Conservation (phyloP, 1,140 invertebrate species). For the Calliopsis andreniformis region DNA sequence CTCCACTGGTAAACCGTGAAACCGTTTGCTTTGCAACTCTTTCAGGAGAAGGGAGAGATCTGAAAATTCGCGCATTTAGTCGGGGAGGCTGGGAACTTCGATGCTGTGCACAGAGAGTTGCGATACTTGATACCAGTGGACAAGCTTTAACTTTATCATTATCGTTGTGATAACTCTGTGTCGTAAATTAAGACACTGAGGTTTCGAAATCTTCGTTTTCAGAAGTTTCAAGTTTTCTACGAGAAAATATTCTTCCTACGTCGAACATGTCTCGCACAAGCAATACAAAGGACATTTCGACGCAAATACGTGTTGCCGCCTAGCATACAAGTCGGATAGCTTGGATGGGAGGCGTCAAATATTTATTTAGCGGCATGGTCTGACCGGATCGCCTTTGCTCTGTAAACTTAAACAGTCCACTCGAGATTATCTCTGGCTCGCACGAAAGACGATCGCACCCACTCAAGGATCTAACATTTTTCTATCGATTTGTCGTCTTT, state of each 20-base stretch:
- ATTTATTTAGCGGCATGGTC: slow-evolving; percentile 50
- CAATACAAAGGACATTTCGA: slow-evolving; percentile 36
- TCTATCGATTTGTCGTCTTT: background rate
- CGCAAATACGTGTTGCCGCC: slow-evolving; percentile 34
- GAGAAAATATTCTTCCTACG: background rate
- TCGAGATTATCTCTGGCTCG: slow-evolving; percentile 38
- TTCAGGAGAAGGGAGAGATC: background rate
- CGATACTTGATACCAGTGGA: too few relatives aligned
- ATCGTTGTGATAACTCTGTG: too few relatives aligned
- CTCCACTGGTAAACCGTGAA: background rate
- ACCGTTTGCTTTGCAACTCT: background rate
- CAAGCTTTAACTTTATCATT: too few relatives aligned
- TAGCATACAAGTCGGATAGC: slow-evolving; percentile 33
- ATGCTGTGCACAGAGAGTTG: slow-evolving; percentile 57
- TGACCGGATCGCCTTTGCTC: slow-evolving; percentile 38
- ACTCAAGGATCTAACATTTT: slow-evolving; percentile 30
- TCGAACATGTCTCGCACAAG: slow-evolving; percentile 2
- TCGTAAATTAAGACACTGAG: too few relatives aligned
- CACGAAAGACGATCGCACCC: slow-evolving; percentile 34
- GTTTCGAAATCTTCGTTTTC: background rate
- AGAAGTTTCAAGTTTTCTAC: background rate
- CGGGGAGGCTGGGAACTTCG: slow-evolving; percentile 48
- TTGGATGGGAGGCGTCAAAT: slow-evolving; percentile 48
- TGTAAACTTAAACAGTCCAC: slow-evolving; percentile 41
- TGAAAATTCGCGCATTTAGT: background rate